These are phyloP conservation scores for Cacoxenus indagator DNA, from an alignment of 2,888 invertebrate species.

Conservation along the genomic window DNA sequence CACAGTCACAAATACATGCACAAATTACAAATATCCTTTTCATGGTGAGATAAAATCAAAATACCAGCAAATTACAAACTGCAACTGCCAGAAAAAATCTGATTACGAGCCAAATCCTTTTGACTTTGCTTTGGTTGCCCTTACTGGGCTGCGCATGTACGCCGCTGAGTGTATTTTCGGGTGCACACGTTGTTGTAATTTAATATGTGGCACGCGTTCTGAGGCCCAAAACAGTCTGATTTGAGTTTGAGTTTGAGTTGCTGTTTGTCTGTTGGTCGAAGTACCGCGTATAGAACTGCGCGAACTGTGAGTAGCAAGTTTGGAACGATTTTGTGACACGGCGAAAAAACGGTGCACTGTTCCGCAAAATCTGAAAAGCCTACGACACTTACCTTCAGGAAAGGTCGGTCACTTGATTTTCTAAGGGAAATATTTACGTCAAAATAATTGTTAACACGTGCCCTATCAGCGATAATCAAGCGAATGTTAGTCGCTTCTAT, in stretches of 20 bases:
- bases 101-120: conserved; percentile 7
- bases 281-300: too few relatives aligned
- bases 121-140: neutral
- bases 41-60: conserved; percentile 51
- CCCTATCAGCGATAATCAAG: conserved; percentile 62
- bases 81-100: conserved; percentile 23
- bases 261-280: neutral
- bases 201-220: conserved; percentile 67
- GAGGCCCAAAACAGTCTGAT: neutral
- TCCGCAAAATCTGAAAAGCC: too few relatives aligned
- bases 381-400: neutral
- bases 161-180: conserved; percentile 9
- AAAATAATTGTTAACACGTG: conserved; percentile 68
- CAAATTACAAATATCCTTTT: neutral
- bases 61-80: conserved; percentile 59
- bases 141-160: neutral
- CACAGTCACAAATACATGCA: too few relatives aligned
- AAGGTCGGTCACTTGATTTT: conserved; percentile 12
- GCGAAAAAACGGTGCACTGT: too few relatives aligned
- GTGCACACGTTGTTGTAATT: conserved; percentile 65
- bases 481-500: conserved; percentile 5
- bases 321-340: too few relatives aligned
- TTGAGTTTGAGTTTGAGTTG: neutral
- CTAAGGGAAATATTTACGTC: conserved; percentile 43
- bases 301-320: too few relatives aligned